These are phyloP conservation scores for Siderastrea radians DNA, from an alignment of 92 coral and sea anemone species.

Conservation along the genomic window DNA sequence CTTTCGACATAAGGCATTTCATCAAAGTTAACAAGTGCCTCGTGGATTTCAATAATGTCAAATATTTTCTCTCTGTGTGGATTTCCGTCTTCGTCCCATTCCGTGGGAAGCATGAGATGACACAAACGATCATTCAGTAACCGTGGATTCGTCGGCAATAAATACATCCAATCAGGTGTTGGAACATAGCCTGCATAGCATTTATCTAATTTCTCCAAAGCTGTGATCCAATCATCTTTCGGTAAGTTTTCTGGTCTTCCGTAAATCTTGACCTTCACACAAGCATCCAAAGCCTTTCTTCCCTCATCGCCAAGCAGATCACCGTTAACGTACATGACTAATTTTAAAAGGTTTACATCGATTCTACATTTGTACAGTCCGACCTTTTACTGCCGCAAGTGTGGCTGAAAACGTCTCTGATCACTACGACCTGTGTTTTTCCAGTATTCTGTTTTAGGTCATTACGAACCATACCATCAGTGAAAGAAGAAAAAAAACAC, in stretches of 20 bases:
- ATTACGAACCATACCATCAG: no score
- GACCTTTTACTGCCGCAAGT: no score
- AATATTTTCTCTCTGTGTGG: neutral
- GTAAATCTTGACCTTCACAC: constrained; percentile 17
- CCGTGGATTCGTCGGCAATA: no score
- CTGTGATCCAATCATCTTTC: neutral
- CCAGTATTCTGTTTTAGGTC: no score
- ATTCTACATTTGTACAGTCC: no score
- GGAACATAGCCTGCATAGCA: neutral
- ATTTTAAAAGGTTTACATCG: no score
- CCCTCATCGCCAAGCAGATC: constrained; percentile 1
- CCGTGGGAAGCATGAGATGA: neutral
- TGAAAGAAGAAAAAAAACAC: no score
- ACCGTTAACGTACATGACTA: neutral
- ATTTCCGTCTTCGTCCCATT: neutral
- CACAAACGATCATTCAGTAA: neutral
- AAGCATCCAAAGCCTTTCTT: neutral
- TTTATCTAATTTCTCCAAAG: neutral
- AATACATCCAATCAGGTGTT: no score
- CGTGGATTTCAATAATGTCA: neutral
- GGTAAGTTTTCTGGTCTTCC: neutral
- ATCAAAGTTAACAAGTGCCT: constrained; percentile 5
- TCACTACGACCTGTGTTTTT: no score
- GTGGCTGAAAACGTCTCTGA: no score
- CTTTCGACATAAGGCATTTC: neutral